Evolutionary conservation across 2,113 vertebrate species (phyloP).

Genomic region (Neodon shergylaensis): DNA sequence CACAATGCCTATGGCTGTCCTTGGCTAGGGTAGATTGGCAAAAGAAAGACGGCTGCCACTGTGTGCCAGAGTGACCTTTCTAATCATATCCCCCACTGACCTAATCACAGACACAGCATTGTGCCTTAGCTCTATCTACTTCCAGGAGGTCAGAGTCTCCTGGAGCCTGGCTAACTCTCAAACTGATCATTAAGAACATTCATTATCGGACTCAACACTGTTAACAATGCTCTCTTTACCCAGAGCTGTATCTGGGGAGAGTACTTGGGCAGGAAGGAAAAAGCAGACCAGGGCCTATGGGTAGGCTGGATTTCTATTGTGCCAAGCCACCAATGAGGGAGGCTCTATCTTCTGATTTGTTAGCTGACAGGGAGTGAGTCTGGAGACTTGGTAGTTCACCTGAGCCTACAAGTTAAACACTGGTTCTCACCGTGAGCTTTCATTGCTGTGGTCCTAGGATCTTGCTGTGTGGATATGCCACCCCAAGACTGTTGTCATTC

Average conservation of each 20-base stretch:
- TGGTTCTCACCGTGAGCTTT: slow-evolving; percentile 60
- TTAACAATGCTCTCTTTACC: slow-evolving; percentile 44
- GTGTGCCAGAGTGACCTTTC: not conserved
- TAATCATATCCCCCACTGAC: not conserved
- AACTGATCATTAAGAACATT: slow-evolving; percentile 58
- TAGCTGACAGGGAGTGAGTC: slow-evolving; percentile 55
- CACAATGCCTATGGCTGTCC: slow-evolving; percentile 1
- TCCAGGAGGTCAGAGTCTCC: slow-evolving; percentile 14
- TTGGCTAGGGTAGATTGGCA: not conserved
- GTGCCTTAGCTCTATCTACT: not conserved
- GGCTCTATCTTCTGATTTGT: slow-evolving; percentile 16
- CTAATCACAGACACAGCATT: not conserved
- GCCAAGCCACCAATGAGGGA: not conserved
- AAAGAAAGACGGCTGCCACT: not conserved
- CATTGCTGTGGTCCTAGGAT: slow-evolving; percentile 56
- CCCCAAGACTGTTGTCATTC: slow-evolving; percentile 76
- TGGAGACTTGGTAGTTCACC: slow-evolving; percentile 38
- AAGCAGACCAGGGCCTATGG: not conserved
- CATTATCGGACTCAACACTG: slow-evolving; percentile 58
- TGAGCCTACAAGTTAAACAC: slow-evolving; percentile 50
- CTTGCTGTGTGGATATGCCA: slow-evolving; percentile 72
- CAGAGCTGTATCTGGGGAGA: slow-evolving; percentile 44
- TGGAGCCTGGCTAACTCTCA: slow-evolving; percentile 45
- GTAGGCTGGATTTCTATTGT: not conserved
- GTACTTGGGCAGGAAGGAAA: slow-evolving; percentile 43